A percentile compares a stretch with the other conserved stretches of the same genome.
phyloP scores from a whole-genome alignment of 2,113 vertebrate genomes.

The Mohoua ochrocephala region DNA sequence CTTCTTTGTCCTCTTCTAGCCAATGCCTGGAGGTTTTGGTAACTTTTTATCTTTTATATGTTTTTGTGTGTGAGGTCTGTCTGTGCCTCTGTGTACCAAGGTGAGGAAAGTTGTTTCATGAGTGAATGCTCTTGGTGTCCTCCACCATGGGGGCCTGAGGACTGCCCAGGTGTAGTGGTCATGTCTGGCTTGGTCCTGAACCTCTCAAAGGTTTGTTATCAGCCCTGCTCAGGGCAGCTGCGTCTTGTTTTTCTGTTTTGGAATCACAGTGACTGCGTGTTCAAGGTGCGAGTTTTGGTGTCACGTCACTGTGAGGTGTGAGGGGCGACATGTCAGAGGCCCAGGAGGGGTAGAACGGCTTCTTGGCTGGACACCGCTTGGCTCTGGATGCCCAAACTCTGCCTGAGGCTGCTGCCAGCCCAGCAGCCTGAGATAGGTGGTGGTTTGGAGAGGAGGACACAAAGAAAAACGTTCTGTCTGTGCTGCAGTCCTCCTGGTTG shows the following conservation, averaged over 20 bases:
- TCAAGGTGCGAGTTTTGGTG: neutral
- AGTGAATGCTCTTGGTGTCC: neutral
- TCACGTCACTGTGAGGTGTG: neutral
- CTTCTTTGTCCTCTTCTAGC: neutral
- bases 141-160: neutral
- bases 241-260: neutral
- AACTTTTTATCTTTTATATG: neutral
- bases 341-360: neutral
- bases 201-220: neutral
- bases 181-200: neutral
- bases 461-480: fast-evolving
- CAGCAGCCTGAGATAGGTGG: neutral
- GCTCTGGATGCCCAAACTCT: neutral
- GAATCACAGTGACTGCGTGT: neutral
- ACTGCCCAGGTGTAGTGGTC: neutral
- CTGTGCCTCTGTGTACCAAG: neutral
- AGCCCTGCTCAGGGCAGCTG: neutral
- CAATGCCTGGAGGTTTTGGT: neutral
- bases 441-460: neutral
- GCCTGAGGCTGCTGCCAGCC: neutral
- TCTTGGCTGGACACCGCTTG: neutral
- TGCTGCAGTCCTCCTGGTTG: neutral
- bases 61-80: neutral
- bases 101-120: neutral
- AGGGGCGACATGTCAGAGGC: neutral